phyloP scores from a whole-genome alignment of 2,888 invertebrate genomes.

The Unio delphinus region DNA sequence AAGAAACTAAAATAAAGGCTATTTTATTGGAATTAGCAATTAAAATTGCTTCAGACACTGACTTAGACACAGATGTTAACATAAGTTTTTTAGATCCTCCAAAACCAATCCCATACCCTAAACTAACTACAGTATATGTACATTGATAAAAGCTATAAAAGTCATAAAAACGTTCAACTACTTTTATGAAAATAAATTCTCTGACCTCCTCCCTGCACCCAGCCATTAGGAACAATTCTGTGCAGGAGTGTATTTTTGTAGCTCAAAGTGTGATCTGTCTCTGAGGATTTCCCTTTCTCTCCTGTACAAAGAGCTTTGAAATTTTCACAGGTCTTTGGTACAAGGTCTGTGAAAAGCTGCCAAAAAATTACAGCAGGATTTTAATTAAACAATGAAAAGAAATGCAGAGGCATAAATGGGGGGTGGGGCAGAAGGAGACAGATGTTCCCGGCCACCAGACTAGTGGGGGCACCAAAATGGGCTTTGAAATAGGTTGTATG shows the following conservation, averaged over 20 bases:
- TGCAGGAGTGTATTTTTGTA: conserved; percentile 77
- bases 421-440: no score
- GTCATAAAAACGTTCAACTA: not conserved
- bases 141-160: not conserved
- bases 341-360: conserved; percentile 76
- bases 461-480: no score
- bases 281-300: conserved; percentile 62
- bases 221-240: conserved; percentile 79
- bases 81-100: not conserved
- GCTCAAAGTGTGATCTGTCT: conserved; percentile 58
- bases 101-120: not conserved
- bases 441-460: no score
- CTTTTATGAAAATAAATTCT: not conserved
- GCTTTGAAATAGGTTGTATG: no score
- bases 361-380: conserved; percentile 6
- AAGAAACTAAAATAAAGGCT: no score
- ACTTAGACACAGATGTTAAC: not conserved
- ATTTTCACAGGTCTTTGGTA: conserved; percentile 90
- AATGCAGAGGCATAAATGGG: no score
- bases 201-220: conserved; percentile 80
- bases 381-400: no score
- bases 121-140: not conserved
- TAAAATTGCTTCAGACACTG: not conserved
- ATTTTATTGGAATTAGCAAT: no score
- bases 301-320: conserved; percentile 71